A percentile compares a stretch with the other conserved stretches of the same genome.
phyloP scores from a whole-genome alignment of 1,140 invertebrate species.

The Drosophila pandora region DNA sequence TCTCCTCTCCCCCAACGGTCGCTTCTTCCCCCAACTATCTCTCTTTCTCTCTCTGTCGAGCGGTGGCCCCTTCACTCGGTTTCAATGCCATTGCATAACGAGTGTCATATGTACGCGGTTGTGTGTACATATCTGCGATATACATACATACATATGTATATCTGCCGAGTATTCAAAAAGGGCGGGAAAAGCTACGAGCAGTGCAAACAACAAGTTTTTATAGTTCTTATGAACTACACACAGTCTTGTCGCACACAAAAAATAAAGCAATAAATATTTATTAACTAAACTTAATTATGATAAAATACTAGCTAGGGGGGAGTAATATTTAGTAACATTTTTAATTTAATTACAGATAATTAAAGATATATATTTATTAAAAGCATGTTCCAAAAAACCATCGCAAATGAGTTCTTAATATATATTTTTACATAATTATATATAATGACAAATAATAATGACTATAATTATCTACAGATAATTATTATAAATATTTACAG shows the following conservation, averaged over 20 bases:
- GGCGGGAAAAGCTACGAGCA: conserved; percentile 64
- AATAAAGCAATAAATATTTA: neutral
- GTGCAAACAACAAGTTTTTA: conserved; percentile 71
- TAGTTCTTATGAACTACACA: conserved; percentile 54
- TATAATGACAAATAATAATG: too few species aligned
- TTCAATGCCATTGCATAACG: conserved; percentile 76
- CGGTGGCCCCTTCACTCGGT: conserved; percentile 12
- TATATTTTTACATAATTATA: too few species aligned
- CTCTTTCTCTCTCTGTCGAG: neutral
- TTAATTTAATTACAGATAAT: too few species aligned
- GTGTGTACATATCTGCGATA: conserved; percentile 19
- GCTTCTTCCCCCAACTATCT: neutral
- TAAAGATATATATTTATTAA: too few species aligned
- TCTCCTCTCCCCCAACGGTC: neutral
- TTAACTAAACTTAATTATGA: neutral
- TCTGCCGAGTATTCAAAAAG: conserved; percentile 53
- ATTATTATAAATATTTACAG: too few species aligned
- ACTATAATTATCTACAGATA: too few species aligned
- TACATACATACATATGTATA: neutral
- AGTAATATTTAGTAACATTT: too few species aligned
- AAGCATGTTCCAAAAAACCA: too few species aligned
- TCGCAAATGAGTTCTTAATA: too few species aligned
- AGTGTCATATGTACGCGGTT: conserved; percentile 46
- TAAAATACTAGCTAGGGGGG: neutral
- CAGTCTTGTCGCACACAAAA: neutral